Base-by-base conservation (phyloP, 2,113 vertebrate genomes). In the Axis porcinus region DNA sequence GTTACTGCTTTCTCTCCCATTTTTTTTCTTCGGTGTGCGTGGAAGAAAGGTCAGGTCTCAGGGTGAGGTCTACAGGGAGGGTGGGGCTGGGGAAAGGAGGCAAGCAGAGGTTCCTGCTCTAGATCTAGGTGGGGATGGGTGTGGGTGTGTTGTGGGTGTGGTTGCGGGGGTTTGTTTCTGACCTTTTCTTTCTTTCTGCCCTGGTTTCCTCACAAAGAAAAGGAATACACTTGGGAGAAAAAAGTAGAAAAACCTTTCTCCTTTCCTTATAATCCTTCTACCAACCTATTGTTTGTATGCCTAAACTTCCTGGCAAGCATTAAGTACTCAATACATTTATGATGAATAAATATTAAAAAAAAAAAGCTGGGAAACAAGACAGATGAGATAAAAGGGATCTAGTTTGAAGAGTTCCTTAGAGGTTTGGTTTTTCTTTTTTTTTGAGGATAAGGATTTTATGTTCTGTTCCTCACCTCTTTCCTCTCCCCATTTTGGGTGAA, bases 241-340 rank as follows among this genome's bases (percentile, higher is more conserved):
- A 86, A 94, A 76, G 52, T 70, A 87, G 74, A 85, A 60, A 83
- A 60, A n/a, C 7, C 28, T 70, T 86, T 43, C 23, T 81, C n/a
- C 15, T 91, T 96, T 55, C 45, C 45, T 92, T 95, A 52, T 45
- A 82, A 55, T 87, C 3, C 36, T 89, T 88, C 23, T 2, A 62
- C 13, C 47, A 82, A 25, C 4, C 16, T 78, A 54, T 82, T 91
- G 15, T 90, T 94, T 84, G 45, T 67, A 43, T 82, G 76, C 3
- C 62, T 90, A 54, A 81, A 81, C 30, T 91, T 95, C 86, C 76
- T 55, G 54, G 76, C 86, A 91, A 81, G 74, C 21, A 27, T 92
- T 96, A 88, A 94, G 67, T 76, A 91, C 25, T 83, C 23, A 70
- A 83, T 97, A 79, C 10, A 54, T 92, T 78, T 93, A 95, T 86